Evolutionary conservation across 2,888 invertebrate genomes (phyloP).

Genomic region (Hypselothyrea guttata): DNA sequence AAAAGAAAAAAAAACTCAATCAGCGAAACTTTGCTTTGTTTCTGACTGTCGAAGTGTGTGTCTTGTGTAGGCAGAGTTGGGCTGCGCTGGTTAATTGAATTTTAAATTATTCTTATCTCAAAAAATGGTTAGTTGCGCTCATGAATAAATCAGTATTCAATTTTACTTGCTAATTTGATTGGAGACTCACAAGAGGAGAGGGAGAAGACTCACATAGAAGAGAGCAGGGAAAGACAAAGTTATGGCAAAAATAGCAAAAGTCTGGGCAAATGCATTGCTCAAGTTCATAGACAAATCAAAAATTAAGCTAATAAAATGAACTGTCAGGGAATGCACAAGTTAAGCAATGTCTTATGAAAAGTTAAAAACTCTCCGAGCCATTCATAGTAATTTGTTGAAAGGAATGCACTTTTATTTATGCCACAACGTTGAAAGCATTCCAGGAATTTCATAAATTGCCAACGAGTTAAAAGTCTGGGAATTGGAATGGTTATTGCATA

Average conservation of each 20-base stretch:
- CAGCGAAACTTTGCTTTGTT: conserved; percentile 37
- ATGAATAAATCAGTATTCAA: conserved; percentile 74
- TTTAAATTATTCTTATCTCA: conserved; percentile 65
- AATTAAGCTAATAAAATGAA: conserved; percentile 58
- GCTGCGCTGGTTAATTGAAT: conserved; percentile 63
- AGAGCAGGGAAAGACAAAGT: neutral
- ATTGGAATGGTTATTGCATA: neutral
- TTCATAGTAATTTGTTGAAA: conserved; percentile 46
- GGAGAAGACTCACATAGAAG: neutral
- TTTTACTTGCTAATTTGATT: conserved; percentile 75
- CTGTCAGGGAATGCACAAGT: conserved; percentile 49
- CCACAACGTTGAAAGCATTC: conserved; percentile 28
- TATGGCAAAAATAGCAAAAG: neutral
- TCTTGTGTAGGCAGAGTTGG: conserved; percentile 4
- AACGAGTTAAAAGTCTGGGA: conserved; percentile 7
- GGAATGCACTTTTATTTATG: conserved; percentile 37
- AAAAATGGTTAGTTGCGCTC: conserved; percentile 58
- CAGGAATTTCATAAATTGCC: conserved; percentile 34
- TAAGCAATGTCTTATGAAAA: conserved; percentile 45
- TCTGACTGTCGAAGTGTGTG: conserved; percentile 19
- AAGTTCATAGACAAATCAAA: conserved; percentile 52
- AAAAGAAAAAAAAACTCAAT: conserved; percentile 4
- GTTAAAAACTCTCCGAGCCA: conserved; percentile 38
- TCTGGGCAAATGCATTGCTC: conserved; percentile 34
- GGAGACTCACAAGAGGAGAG: conserved; percentile 28